Evolutionary conservation across 2,113 vertebrate species (phyloP).

Genomic region (Melanocharis versteri): DNA sequence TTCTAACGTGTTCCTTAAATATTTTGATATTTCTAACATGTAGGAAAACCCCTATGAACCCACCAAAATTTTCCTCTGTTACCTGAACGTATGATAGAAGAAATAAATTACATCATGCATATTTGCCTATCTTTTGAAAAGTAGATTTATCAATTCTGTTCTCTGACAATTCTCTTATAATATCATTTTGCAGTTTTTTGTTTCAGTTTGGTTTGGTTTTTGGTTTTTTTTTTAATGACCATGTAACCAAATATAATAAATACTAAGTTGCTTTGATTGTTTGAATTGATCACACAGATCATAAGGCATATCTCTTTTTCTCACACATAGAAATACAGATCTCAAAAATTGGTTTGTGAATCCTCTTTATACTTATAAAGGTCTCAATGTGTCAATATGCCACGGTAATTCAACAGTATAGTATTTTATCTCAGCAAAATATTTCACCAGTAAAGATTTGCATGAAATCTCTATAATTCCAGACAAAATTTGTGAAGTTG

Average conservation of each 20-base stretch:
- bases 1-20: background rate
- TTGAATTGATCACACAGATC: background rate
- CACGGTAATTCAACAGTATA: background rate
- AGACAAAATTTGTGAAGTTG: background rate
- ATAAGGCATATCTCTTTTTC: background rate
- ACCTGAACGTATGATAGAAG: background rate
- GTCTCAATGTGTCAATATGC: background rate
- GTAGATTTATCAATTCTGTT: background rate
- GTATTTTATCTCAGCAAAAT: background rate
- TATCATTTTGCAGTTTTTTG: background rate
- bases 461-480: background rate
- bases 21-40: background rate
- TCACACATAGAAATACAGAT: background rate
- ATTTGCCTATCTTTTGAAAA: background rate
- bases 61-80: background rate
- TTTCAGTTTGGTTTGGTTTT: background rate
- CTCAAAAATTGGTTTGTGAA: background rate
- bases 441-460: background rate
- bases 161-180: background rate
- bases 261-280: background rate
- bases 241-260: background rate
- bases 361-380: background rate
- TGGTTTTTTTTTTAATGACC: background rate
- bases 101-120: background rate
- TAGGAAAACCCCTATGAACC: rapidly evolving